Base-by-base conservation (phyloP, 2,888 invertebrate genomes). In the Parnassius smintheus region DNA sequence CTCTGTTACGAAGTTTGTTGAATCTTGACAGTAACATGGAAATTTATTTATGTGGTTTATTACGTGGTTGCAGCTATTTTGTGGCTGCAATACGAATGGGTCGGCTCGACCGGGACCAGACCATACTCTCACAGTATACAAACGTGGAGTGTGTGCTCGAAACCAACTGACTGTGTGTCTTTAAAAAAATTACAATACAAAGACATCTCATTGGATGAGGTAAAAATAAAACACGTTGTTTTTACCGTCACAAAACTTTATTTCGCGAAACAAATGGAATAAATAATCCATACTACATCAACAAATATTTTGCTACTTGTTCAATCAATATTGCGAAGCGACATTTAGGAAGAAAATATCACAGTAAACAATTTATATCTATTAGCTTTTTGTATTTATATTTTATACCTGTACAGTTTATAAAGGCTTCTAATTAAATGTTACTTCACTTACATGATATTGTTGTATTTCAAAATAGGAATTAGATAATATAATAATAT, bases 291-390 rank as follows among this genome's bases (percentile, higher is more conserved):
- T 67, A 74, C 70, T 72, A 70, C 73, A 71, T 75, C 75, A 83
- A 81, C 78, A 80, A 81, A 78, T 77, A 80, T 77, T 78, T 74
- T 75, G 71, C 75, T 81, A 77, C 75, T 72, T 73, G 72, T 74
- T 75, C 73, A 74, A 75, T 72, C 64, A 74, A 69, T 73, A 75
- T 77, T 75, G 78, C 75, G 68, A 76, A 78, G 75, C 80, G 72
- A 80, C 73, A 75, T 72, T 64, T 74, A 83, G 83, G 84, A 88
- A 86, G 84, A 86, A 72, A 77, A 78, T 88, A 88, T 88, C 88
- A 88, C 88, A 89, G 89, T 83, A 76, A 83, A 64, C 57, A 60
- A 60, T 60, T 64, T 56, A 60, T 57, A 60, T 45, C 57, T 60
- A 64, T 52, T 54, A 55, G 44, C 52, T 56, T 48, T 52, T 22